Conservation (phyloP, 1,140 invertebrate genomes). For the Schmidtea mediterranea region DNA sequence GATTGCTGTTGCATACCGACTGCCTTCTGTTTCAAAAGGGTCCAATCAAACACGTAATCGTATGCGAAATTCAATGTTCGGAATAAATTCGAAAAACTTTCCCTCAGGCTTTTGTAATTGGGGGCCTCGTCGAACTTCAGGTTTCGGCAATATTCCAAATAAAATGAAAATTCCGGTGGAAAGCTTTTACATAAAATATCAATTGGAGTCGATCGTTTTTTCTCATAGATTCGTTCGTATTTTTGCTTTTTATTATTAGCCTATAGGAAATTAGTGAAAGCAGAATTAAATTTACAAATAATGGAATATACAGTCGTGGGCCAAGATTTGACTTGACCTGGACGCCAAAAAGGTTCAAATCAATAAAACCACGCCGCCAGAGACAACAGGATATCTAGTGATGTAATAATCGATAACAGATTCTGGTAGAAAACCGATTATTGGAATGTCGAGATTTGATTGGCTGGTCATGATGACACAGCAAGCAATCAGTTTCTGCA, state of each 20-base stretch:
- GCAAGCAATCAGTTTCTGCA: no score
- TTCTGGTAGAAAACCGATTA: no score
- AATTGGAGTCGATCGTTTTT: slow-evolving; percentile 81
- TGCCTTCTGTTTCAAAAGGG: slow-evolving; percentile 52
- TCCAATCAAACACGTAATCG: slow-evolving; percentile 99
- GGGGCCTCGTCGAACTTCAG: slow-evolving; percentile 78
- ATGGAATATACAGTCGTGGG: no score
- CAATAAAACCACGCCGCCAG: no score
- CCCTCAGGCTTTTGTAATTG: slow-evolving; percentile 93
- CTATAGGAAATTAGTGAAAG: slow-evolving; percentile 34
- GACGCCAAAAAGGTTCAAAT: no score
- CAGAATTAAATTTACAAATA: no score
- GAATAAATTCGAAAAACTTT: slow-evolving; percentile 78
- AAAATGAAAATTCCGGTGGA: slow-evolving; percentile 88
- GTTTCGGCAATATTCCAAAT: slow-evolving; percentile 79
- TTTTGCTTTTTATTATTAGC: slow-evolving; percentile 81
- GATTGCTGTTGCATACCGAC: slow-evolving; percentile 6
- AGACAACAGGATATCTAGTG: no score
- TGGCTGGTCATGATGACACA: no score
- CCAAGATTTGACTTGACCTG: no score
- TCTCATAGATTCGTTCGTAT: slow-evolving; percentile 85
- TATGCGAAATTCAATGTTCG: slow-evolving; percentile 94
- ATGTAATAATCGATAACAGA: no score
- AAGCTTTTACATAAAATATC: slow-evolving; percentile 77
- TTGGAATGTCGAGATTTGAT: no score